Evolutionary conservation across 2,113 vertebrate species (phyloP), one percentile per base, ranked within the genome.

Genomic region (Triplophysa tibetana): DNA sequence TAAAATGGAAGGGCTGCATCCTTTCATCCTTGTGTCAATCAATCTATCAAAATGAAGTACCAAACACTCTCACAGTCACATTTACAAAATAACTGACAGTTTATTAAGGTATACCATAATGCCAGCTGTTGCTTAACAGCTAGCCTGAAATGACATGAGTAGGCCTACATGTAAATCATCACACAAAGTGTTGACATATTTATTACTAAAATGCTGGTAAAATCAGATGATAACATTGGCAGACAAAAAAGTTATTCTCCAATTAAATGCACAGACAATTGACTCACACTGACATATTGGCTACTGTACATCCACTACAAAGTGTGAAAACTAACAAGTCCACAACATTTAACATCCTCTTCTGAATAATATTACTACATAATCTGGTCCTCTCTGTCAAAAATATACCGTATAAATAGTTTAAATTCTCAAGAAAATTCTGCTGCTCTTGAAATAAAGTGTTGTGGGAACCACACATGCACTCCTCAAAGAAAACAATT

Each of bases 401-500:
- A 38, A 38, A 7, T 38, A 6, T 7, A 38, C 33, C 7, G 33
- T 38, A 38, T 2, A 70, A 70, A 13, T 33, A 48, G 13, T 19
- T 1, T 9, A 50, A 19, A 11, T 70, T 16, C 45, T 52, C 16
- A 26, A 17, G 33, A 16, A 52, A 70, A 70, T 17, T 17, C 2
- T 69, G 13, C 23, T 48, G 23, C 13, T 52, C 45, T 70, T 52
- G 26, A 70, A 52, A 70, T 52, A 14, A 70, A 33, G 48, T 54
- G 68, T 26, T 21, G 9, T 69, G 23, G 43, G 13, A 12, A 43
- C 54, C n/a, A 74, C 54, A 43, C 33, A 60, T 43, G 60, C 4
- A 61, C n/a, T 17, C 54, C 29, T 56, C 70, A 60, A 12, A 73
- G 54, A 74, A 74, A 60, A 74, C 70, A 74, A 60, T 21, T 21